Percentiles rank a stretch among this genome's conserved stretches.
Conservation (phyloP, 92 coral and sea anemone genomes). For the Muricea muricata region DNA sequence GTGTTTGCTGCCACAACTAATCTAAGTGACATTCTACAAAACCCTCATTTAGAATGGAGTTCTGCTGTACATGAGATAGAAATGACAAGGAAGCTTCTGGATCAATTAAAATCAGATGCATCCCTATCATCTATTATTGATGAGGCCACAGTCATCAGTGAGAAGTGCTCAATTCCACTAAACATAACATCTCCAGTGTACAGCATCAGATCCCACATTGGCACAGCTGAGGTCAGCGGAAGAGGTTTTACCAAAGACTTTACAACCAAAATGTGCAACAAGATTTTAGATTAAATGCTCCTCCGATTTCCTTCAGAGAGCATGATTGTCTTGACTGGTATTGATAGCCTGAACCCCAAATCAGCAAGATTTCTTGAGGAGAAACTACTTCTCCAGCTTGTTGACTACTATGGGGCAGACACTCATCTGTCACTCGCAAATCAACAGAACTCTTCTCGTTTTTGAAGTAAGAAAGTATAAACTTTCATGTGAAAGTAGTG, state of each 20-base stretch:
- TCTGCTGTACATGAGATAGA: slow-evolving; percentile 11
- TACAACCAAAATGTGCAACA: slow-evolving; percentile 14
- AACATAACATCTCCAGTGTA: slow-evolving; percentile 3
- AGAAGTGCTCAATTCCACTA: slow-evolving; percentile 3
- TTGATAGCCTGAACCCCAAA: slow-evolving; percentile 22
- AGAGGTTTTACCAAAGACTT: not conserved
- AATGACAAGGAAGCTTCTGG: slow-evolving; percentile 19
- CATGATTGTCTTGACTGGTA: slow-evolving; percentile 22
- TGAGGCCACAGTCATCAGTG: slow-evolving; percentile 44
- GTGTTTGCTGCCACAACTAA: slow-evolving; percentile 1
- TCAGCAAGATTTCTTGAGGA: slow-evolving; percentile 17
- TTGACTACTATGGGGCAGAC: slow-evolving; percentile 15
- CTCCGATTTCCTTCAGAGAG: slow-evolving; percentile 23
- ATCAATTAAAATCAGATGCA: not conserved
- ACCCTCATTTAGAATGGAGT: slow-evolving; percentile 26
- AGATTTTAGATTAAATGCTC: slow-evolving; percentile 25
- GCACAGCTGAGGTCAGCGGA: slow-evolving; percentile 2
- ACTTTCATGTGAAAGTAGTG: slow-evolving; percentile 5
- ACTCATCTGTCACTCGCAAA: not conserved
- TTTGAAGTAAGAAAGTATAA: slow-evolving; percentile 11
- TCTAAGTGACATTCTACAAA: slow-evolving; percentile 16
- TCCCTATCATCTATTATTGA: slow-evolving; percentile 1
- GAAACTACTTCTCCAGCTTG: not conserved
- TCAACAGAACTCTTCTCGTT: slow-evolving; percentile 1
- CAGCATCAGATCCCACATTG: slow-evolving; percentile 20